Evolutionary conservation across 1,140 invertebrate genomes (phyloP).

Genomic region (Heliconius hermathena): DNA sequence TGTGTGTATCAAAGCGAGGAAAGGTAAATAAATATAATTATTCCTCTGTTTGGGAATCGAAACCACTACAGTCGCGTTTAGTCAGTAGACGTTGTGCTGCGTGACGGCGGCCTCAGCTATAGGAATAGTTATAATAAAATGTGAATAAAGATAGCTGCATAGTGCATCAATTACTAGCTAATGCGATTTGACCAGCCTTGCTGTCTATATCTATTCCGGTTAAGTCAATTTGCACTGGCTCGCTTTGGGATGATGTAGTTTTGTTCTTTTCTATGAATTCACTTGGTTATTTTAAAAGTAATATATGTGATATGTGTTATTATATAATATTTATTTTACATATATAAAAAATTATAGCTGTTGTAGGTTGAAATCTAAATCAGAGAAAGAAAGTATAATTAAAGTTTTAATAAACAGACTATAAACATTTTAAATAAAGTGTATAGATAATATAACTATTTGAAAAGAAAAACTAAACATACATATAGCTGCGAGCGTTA

Average conservation of each 20-base stretch:
- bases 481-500: constrained; percentile 14
- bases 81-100: too few relatives aligned
- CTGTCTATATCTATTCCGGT: constrained; percentile 56
- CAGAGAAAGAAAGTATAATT: too few relatives aligned
- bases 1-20: too few relatives aligned
- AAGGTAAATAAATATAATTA: too few relatives aligned
- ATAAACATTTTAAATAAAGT: too few relatives aligned
- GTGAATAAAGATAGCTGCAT: constrained; percentile 42
- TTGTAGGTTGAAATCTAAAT: too few relatives aligned
- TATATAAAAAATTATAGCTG: too few relatives aligned
- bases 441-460: not conserved
- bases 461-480: not conserved
- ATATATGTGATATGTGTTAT: too few relatives aligned
- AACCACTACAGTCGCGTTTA: too few relatives aligned
- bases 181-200: constrained; percentile 64
- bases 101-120: not conserved
- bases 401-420: too few relatives aligned
- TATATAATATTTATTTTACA: too few relatives aligned
- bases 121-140: constrained; percentile 30
- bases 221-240: constrained; percentile 44
- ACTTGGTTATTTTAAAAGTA: not conserved
- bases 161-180: constrained; percentile 57
- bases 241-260: constrained; percentile 12
- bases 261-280: constrained; percentile 27
- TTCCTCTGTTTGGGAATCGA: too few relatives aligned